Conservation (phyloP, 2,888 invertebrate genomes). For the Anoplius nigerrimus region DNA sequence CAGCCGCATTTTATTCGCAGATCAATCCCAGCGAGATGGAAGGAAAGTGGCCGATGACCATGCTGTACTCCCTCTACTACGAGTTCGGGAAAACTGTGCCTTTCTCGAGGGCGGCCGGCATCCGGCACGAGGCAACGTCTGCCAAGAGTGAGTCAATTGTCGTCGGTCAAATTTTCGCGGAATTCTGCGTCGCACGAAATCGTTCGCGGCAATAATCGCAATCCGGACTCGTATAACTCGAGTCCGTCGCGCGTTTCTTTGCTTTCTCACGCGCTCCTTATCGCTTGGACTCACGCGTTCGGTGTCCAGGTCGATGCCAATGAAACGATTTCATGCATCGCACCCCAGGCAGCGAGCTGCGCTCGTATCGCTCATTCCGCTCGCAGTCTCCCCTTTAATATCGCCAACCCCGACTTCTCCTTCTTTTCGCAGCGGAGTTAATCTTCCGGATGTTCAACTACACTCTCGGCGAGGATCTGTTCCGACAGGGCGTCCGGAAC, state of each 20-base stretch:
- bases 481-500: conserved; percentile 83
- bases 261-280: too few relatives aligned
- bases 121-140: conserved; percentile 84
- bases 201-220: too few relatives aligned
- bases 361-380: background rate
- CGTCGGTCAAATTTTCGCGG: background rate
- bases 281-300: too few relatives aligned
- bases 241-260: too few relatives aligned
- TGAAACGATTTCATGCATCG: too few relatives aligned
- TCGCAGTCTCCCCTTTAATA: background rate
- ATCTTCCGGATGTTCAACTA: conserved; percentile 94
- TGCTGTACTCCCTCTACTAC: conserved; percentile 86
- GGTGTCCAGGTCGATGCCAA: too few relatives aligned
- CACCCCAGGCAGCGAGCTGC: too few relatives aligned
- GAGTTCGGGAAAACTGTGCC: conserved; percentile 88
- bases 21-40: conserved; percentile 84
- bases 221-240: too few relatives aligned
- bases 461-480: conserved; percentile 86
- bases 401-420: background rate
- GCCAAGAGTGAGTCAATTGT: conserved; percentile 78
- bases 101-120: conserved; percentile 85
- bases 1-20: conserved; percentile 75
- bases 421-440: conserved; percentile 77
- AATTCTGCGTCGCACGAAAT: background rate
- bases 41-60: conserved; percentile 88